Conservation (phyloP, 2,113 vertebrate genomes). For the Pleuronectes platessa region DNA sequence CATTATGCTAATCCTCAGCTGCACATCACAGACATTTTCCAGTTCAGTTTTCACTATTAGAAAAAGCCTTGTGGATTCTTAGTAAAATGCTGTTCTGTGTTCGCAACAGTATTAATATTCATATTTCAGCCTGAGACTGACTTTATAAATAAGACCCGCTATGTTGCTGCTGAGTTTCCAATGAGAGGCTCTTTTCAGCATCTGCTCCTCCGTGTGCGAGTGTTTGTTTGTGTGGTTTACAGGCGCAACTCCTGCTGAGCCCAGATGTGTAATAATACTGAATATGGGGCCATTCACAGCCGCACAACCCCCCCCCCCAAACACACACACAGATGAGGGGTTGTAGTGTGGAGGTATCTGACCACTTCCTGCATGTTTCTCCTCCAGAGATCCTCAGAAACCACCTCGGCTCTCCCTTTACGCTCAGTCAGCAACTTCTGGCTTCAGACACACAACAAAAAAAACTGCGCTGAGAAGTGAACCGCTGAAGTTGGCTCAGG, state of each 20-base stretch:
- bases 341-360: constrained; percentile 58
- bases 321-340: constrained; percentile 54
- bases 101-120: no score
- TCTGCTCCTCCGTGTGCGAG: constrained; percentile 41
- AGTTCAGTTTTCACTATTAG: not conserved
- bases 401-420: constrained; percentile 49
- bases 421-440: constrained; percentile 56
- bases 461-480: constrained; percentile 19
- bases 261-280: constrained; percentile 65
- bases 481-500: constrained; percentile 1
- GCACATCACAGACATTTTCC: no score
- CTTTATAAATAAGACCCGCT: constrained; percentile 26
- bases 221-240: constrained; percentile 70
- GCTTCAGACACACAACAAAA: constrained; percentile 23
- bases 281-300: constrained; percentile 57
- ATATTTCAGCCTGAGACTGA: no score
- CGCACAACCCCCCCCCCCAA: constrained; percentile 32
- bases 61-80: not conserved
- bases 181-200: constrained; percentile 68
- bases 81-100: no score
- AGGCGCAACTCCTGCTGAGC: constrained; percentile 62
- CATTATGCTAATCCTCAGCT: no score
- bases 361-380: constrained; percentile 74
- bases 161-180: constrained; percentile 20
- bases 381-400: constrained; percentile 50